A percentile compares a stretch with the other conserved stretches of the same genome.
These are phyloP conservation scores for Limnephilus marmoratus DNA, from an alignment of 2,888 invertebrate genomes.

Conservation along the genomic window DNA sequence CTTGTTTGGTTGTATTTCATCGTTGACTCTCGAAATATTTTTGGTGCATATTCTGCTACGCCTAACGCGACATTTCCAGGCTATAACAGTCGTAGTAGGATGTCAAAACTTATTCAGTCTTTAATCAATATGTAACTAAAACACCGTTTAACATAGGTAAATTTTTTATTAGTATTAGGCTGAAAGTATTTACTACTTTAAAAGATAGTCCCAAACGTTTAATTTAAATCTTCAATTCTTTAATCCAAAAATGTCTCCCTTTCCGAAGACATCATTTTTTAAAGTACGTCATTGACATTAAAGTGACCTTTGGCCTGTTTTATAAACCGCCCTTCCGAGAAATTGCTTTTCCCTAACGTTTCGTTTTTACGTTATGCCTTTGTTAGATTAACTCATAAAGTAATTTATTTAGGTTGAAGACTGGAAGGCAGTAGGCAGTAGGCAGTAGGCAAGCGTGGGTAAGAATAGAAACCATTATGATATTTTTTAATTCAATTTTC, in stretches of 20 bases:
- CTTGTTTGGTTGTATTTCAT: no score
- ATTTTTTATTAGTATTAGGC: no score
- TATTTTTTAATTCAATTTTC: neutral
- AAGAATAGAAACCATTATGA: neutral
- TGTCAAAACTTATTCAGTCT: no score
- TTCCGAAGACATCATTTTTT: neutral
- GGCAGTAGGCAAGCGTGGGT: neutral
- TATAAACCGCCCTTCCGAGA: neutral
- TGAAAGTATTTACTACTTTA: no score
- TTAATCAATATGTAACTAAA: no score
- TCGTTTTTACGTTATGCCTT: neutral
- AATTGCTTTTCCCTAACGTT: neutral
- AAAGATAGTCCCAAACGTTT: neutral
- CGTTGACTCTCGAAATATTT: no score
- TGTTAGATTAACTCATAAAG: constrained; percentile 2
- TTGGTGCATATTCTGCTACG: no score
- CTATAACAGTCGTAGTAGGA: no score
- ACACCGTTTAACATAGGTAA: no score
- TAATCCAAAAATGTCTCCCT: neutral
- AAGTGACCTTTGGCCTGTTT: neutral
- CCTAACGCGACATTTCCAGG: no score
- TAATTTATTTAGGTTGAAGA: neutral
- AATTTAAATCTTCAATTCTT: neutral
- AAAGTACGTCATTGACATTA: neutral
- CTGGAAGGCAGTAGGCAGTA: neutral